A percentile compares a stretch with the other conserved stretches of the same genome.
Evolutionary conservation across 1,140 invertebrate genomes (phyloP).

Genomic region (Lamellibrachia luymesi): DNA sequence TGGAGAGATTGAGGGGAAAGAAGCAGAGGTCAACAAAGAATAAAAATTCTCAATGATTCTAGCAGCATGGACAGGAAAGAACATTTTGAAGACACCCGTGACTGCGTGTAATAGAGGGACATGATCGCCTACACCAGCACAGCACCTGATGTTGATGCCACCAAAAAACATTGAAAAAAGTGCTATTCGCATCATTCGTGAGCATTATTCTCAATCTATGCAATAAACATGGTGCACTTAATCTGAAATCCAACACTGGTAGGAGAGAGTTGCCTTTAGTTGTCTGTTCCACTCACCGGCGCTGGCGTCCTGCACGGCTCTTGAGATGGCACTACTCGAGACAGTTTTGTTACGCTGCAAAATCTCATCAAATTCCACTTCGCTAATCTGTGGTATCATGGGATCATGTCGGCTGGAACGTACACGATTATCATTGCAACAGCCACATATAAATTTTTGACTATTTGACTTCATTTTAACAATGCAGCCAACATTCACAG

Average conservation of each 20-base stretch:
- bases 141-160: too few species aligned
- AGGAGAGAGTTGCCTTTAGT: neutral
- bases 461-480: conserved; percentile 28
- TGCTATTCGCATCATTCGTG: too few species aligned
- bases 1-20: too few species aligned
- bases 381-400: conserved; percentile 67
- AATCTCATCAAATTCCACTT: conserved; percentile 97
- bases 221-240: neutral
- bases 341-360: conserved; percentile 96
- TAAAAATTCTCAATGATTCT: too few species aligned
- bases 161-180: too few species aligned
- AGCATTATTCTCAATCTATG: neutral
- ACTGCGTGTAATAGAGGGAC: too few species aligned
- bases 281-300: conserved; percentile 60
- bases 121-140: too few species aligned
- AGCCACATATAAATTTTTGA: conserved; percentile 45
- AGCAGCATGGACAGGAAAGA: too few species aligned
- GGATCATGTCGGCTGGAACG: conserved; percentile 41
- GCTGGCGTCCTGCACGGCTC: conserved; percentile 95
- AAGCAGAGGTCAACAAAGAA: too few species aligned
- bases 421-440: neutral
- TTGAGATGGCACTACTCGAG: conserved; percentile 91
- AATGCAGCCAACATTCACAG: conserved; percentile 13
- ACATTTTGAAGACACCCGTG: too few species aligned
- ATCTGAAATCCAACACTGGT: neutral